Percentiles rank a stretch among this genome's conserved stretches.
Evolutionary conservation across 2,797 vertebrate species (phyloP).

Genomic region (Pipistrellus nathusii): DNA sequence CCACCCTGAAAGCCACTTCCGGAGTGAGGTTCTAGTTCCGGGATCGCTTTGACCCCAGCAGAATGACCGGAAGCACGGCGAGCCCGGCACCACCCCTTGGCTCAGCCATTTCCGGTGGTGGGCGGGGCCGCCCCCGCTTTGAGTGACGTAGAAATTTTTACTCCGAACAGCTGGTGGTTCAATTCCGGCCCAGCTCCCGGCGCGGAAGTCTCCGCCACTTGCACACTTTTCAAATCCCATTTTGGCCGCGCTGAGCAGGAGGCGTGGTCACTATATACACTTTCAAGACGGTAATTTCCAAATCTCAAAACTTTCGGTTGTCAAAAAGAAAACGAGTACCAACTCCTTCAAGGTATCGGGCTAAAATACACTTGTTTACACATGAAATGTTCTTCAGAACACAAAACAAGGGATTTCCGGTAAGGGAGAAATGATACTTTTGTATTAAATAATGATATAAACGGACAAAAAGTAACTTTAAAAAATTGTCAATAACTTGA

Average conservation of each 20-base stretch:
- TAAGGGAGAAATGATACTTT: background rate
- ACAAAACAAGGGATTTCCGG: background rate
- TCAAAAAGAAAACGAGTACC: background rate
- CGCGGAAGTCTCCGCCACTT: rapidly evolving
- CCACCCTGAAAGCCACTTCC: rapidly evolving
- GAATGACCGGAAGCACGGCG: rapidly evolving
- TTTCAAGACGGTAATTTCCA: background rate
- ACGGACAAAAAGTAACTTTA: background rate
- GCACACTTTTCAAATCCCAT: rapidly evolving
- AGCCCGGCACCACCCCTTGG: rapidly evolving
- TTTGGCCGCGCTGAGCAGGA: too few species aligned
- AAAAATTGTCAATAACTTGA: background rate
- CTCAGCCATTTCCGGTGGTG: background rate
- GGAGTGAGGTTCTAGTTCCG: background rate
- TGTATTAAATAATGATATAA: background rate
- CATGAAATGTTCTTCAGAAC: background rate
- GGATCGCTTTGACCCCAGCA: rapidly evolving
- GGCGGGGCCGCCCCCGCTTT: rapidly evolving
- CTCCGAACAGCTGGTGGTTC: rapidly evolving
- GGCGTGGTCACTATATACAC: too few species aligned
- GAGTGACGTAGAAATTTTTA: rapidly evolving
- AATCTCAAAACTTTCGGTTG: background rate
- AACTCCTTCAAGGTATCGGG: background rate
- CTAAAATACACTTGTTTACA: background rate
- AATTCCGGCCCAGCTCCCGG: rapidly evolving